Evolutionary conservation across 1,140 invertebrate species (phyloP), one percentile per base, ranked within the genome.

Genomic region (Pogonomyrmex barbatus): DNA sequence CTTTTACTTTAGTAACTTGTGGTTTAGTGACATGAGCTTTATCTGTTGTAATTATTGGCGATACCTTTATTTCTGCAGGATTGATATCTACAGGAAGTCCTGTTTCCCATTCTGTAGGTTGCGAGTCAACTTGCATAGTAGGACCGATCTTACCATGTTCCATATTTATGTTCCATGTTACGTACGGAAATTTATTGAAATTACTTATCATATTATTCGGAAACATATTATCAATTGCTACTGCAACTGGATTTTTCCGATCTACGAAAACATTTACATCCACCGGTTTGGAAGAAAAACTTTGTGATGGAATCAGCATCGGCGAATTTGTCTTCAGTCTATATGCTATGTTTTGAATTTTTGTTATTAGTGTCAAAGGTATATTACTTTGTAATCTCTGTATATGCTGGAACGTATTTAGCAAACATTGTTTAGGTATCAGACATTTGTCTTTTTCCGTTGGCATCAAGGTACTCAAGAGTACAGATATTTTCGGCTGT

Each of bases 381-480:
- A 76, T 71, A 10, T 54, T 52, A 52, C 33, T 14, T 4, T 58
- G 87, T 42, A 88, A 33, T 33, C 14, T 68, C 12, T 39, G 12
- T 17, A 89, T 14, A 10, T 79, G 56, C 4, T 76, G 33, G 33
- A 90, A 67, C 4, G 54, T 56, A 76, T 50, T 76, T 0, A 82
- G 39, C 47, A 90, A 62, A 78, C 85, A 90, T 24, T 85, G 67
- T 30, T 24, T 73, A 24, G 89, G 76, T 39, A 8, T 6, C 2
- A 42, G 1, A 62, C 87, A 88, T 30, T 87, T 73, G 1, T 47
- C 6, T 81, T 88, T 88, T 1, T 87, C 52, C 36, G 39, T 36
- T 10, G 89, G 84, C n/a, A 87, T 85, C 14, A 90, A 60, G 9
- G 45, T 79, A 24, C 73, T 89, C 17, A 89, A 1, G 14, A 76